Evolutionary conservation across 2,113 vertebrate species (phyloP).

Genomic region (Mirza zaza): DNA sequence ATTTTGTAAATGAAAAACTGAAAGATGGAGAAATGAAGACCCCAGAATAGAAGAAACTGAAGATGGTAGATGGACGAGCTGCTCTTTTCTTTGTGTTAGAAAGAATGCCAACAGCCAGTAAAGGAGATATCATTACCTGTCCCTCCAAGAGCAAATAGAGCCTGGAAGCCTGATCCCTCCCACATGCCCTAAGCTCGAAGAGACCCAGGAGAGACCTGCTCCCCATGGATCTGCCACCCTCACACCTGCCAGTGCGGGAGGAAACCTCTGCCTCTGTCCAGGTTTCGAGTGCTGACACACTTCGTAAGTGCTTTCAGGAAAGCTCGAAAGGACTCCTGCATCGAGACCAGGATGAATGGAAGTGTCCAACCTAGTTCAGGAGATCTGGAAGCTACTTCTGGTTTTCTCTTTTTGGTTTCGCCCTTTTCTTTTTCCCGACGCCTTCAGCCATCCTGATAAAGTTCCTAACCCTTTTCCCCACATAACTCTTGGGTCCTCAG

Average conservation of each 20-base stretch:
- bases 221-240: neutral
- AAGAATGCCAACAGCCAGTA: neutral
- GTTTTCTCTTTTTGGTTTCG: neutral
- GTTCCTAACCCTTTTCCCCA: neutral
- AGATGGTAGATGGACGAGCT: neutral
- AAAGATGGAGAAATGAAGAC: neutral
- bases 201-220: neutral
- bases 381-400: neutral
- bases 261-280: conserved; percentile 24
- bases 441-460: neutral
- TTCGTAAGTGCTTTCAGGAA: neutral
- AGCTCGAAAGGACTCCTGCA: neutral
- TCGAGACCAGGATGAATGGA: neutral
- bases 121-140: rapidly evolving
- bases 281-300: conserved; percentile 21
- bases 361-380: neutral
- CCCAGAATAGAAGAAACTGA: neutral
- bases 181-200: neutral
- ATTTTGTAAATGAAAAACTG: neutral
- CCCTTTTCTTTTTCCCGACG: neutral
- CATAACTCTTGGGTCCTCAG: neutral
- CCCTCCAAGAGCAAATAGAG: neutral
- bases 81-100: neutral
- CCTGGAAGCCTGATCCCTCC: neutral
- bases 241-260: neutral